Evolutionary conservation across 2,797 vertebrate species (phyloP).

Genomic region (Neomorphus geoffroyi): DNA sequence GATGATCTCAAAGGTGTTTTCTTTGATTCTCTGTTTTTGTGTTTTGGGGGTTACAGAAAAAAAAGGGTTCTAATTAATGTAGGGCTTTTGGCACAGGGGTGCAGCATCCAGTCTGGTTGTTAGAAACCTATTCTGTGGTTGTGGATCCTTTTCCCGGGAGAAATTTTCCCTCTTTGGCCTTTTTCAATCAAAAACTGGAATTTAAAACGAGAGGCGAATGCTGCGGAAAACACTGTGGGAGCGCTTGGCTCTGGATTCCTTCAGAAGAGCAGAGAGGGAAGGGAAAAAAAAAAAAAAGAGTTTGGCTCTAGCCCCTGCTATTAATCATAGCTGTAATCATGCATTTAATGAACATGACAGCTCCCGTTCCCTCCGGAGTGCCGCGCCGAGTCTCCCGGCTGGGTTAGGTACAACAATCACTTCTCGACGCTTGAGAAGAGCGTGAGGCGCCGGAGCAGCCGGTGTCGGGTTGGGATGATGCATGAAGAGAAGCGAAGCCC

Average conservation of each 20-base stretch:
- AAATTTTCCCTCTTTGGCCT: neutral
- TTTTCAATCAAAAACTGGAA: neutral
- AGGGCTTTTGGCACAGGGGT: neutral
- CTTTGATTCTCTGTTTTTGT: neutral
- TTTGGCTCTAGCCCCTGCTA: constrained; percentile 14
- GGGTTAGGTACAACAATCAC: constrained; percentile 15
- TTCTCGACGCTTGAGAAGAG: neutral
- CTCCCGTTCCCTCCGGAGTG: constrained; percentile 49
- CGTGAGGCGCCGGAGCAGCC: neutral
- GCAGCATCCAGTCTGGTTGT: rapidly evolving
- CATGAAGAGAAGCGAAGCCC: neutral
- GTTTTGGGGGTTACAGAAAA: neutral
- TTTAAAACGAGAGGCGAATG: rapidly evolving
- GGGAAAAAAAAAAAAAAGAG: neutral
- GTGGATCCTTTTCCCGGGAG: neutral
- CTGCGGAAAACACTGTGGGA: neutral
- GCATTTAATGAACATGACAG: constrained; percentile 72
- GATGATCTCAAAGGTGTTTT: too few relatives aligned
- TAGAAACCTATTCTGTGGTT: neutral
- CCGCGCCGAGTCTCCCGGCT: neutral
- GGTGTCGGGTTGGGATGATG: neutral
- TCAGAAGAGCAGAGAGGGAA: neutral
- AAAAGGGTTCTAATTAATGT: neutral
- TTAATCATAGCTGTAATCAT: constrained; percentile 72
- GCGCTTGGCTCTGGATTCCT: neutral